Evolutionary conservation across 2,888 invertebrate species (phyloP).

Genomic region (Microdon myrmicae): DNA sequence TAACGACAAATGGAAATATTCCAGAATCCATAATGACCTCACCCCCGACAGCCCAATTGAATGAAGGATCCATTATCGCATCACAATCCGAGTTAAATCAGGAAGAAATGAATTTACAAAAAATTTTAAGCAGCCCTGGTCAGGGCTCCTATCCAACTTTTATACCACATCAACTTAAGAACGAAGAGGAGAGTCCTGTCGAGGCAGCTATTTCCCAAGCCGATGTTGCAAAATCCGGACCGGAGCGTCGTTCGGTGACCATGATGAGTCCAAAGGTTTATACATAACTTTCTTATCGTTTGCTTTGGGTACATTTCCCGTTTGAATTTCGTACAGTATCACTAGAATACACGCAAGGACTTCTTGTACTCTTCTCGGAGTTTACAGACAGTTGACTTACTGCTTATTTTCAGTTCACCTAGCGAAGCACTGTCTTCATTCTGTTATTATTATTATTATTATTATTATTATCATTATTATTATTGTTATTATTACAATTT

Average conservation of each 20-base stretch:
- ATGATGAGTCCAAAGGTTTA: conserved; percentile 64
- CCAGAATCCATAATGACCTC: conserved; percentile 47
- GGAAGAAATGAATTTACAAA: conserved; percentile 11
- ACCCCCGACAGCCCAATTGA: conserved; percentile 45
- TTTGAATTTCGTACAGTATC: too few species aligned
- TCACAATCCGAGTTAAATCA: conserved; percentile 26
- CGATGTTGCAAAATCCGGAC: conserved; percentile 58
- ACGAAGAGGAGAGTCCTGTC: conserved; percentile 57
- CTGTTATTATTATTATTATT: too few species aligned
- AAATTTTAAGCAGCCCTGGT: conserved; percentile 14
- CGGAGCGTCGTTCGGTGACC: conserved; percentile 60
- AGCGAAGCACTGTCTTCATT: too few species aligned
- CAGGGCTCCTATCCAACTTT: conserved; percentile 13
- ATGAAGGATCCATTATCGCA: conserved; percentile 27
- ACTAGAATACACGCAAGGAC: too few species aligned
- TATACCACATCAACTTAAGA: conserved; percentile 7
- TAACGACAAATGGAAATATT: conserved; percentile 33
- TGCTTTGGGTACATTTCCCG: too few species aligned
- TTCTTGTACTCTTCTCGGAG: too few species aligned
- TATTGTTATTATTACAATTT: too few species aligned
- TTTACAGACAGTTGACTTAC: too few species aligned
- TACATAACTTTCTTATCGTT: too few species aligned
- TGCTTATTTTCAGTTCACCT: too few species aligned
- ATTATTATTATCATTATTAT: too few species aligned
- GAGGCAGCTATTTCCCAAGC: conserved; percentile 59